A percentile compares a stretch with the other conserved stretches of the same genome.
Conservation (phyloP, 1,140 invertebrate species). For the Ceratoteleas bidentatus region DNA sequence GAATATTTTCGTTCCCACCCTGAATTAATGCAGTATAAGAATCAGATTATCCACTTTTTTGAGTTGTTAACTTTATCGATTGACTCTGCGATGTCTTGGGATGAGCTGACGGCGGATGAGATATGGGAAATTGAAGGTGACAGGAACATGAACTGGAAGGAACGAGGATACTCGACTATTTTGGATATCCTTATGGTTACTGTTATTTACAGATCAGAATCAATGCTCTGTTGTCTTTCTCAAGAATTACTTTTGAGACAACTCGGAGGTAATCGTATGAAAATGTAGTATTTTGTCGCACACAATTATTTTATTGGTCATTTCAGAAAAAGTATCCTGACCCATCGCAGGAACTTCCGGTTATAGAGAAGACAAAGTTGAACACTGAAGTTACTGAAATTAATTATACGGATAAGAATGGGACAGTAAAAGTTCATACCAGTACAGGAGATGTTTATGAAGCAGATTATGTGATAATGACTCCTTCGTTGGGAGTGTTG, state of each 20-base stretch:
- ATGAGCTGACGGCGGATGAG: conserved; percentile 81
- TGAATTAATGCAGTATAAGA: conserved; percentile 39
- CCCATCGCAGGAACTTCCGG: conserved; percentile 64
- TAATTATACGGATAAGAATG: conserved; percentile 64
- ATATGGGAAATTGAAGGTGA: conserved; percentile 83
- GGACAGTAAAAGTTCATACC: conserved; percentile 68
- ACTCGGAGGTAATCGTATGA: too few relatives aligned
- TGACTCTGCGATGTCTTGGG: conserved; percentile 83
- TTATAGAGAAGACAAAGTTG: conserved; percentile 72
- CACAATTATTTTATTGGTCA: too few relatives aligned
- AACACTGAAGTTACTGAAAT: conserved; percentile 73
- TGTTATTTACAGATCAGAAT: too few relatives aligned
- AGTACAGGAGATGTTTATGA: conserved; percentile 70
- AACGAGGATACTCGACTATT: conserved; percentile 83
- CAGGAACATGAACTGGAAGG: conserved; percentile 83
- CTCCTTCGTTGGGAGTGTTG: conserved; percentile 79
- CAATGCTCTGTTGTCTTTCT: too few relatives aligned
- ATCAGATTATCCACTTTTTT: conserved; percentile 80
- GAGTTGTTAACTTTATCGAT: conserved; percentile 80
- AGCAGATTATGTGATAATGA: conserved; percentile 79
- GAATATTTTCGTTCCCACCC: conserved; percentile 39
- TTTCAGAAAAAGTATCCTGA: conserved; percentile 73
- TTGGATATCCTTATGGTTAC: conserved; percentile 83
- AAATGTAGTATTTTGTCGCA: too few relatives aligned
- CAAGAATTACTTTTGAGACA: too few relatives aligned